Conservation (phyloP, 2,113 vertebrate genomes). For the Tachysurus fulvidraco region DNA sequence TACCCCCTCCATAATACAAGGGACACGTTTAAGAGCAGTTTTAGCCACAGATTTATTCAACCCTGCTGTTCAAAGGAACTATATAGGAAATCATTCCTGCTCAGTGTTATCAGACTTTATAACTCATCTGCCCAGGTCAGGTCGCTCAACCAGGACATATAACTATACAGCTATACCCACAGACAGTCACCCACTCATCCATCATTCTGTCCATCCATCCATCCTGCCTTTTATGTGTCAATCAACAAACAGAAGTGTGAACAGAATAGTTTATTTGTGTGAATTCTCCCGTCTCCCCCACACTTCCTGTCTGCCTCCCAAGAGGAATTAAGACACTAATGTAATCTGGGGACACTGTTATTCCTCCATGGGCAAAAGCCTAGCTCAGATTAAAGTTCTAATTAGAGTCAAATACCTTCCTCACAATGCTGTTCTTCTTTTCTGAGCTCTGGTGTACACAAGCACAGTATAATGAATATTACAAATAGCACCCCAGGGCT, state of each 20-base stretch:
- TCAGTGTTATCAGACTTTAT: no score
- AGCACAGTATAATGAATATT: not conserved
- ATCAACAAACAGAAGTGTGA: slow-evolving; percentile 12
- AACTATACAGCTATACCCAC: not conserved
- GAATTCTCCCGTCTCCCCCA: slow-evolving; percentile 22
- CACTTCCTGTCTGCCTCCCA: slow-evolving; percentile 37
- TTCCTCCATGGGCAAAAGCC: slow-evolving; percentile 18
- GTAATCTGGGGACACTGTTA: slow-evolving; percentile 11
- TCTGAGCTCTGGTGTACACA: not conserved
- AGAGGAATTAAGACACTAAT: slow-evolving; percentile 36
- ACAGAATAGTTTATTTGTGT: slow-evolving; percentile 5
- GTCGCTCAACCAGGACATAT: no score
- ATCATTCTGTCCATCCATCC: slow-evolving; percentile 1
- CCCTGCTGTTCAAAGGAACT: no score
- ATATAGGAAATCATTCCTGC: no score
- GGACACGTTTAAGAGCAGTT: no score
- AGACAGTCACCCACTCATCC: not conserved
- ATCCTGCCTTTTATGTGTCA: not conserved
- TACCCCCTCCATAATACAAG: no score
- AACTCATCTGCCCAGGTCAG: no score
- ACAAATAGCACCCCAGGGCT: not conserved
- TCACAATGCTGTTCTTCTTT: not conserved
- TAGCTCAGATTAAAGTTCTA: slow-evolving; percentile 27
- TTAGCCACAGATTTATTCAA: no score
- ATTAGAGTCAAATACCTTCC: slow-evolving; percentile 36